phyloP scores from a whole-genome alignment of 2,113 vertebrate genomes.

The Sinosuthora webbiana region DNA sequence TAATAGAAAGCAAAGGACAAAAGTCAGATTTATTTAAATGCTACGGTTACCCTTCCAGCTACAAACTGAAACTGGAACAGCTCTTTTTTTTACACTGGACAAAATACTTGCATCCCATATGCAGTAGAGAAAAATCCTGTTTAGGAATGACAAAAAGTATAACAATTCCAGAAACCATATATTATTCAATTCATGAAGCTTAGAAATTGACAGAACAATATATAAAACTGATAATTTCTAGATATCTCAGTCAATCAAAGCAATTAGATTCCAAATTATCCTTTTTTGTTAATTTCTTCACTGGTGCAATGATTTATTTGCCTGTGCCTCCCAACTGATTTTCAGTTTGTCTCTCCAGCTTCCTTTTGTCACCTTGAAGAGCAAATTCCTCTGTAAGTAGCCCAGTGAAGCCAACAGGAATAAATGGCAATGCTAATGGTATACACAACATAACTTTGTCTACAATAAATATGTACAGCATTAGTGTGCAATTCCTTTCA shows the following conservation, averaged over 20 bases:
- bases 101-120: not conserved
- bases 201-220: not conserved
- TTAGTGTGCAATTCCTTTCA: not conserved
- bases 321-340: not conserved
- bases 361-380: not conserved
- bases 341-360: not conserved
- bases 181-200: not conserved
- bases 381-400: not conserved
- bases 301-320: not conserved
- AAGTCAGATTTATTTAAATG: slow-evolving; percentile 72
- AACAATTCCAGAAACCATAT: not conserved
- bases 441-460: not conserved
- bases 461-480: not conserved
- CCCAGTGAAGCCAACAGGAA: not conserved
- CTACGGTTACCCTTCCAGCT: slow-evolving; percentile 6
- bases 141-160: not conserved
- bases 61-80: slow-evolving; percentile 11
- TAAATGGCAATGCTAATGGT: not conserved
- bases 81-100: not conserved
- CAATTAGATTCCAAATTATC: not conserved
- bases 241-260: not conserved
- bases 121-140: not conserved
- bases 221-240: not conserved
- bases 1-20: slow-evolving; percentile 48
- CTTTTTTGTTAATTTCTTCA: not conserved